Base-by-base conservation (phyloP, 2,888 invertebrate species). In the Shargacucullia verbasci region DNA sequence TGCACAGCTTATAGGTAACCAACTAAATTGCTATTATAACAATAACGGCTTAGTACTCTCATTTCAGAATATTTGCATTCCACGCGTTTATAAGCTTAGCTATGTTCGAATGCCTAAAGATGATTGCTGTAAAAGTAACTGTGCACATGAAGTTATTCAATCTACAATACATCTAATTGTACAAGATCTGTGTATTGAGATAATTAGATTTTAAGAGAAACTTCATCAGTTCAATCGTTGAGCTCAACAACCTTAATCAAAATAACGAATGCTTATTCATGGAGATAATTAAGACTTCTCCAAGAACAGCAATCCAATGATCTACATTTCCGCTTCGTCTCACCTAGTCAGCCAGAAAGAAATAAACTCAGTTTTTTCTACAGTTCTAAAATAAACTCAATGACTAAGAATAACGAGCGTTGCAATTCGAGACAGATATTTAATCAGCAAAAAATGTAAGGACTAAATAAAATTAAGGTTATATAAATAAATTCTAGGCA, bases 401-500 rank as follows among this genome's bases (percentile, higher is more conserved):
- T 57, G 15, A 57, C 39, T 59, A 20, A 20, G 20, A 20, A 20
- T 20, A 67, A 52, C n/a, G 15, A 54, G 37, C 14, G 34, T 33
- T 37, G 41, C 12, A n/a, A 55, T 14, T 39, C 52, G 31, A 55
- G 20, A 15, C 66, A 37, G 45, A 59, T 6, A 56, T 20, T 41
- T 35, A 35, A 52, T 59, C 46, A 57, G 50, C 52, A 70, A 52
- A 69, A 61, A 69, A 52, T 27, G 4, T 65, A 65, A 59, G 59
- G 55, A 59, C 62, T 65, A 57, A 62, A 64, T 70, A 54, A 67
- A 57, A 60, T 64, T 70, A 64, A 75, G 64, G 67, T 67, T 70
- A 67, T 58, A 58, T 62, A 56, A 45, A 73, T 76, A 73, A 69
- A 73, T 71, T 59, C 75, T 76, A 76, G 71, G 69, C 58, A 59